A percentile compares a stretch with the other conserved stretches of the same genome.
These are phyloP conservation scores for Stegana nigrithorax DNA, from an alignment of 2,888 invertebrate genomes.

Conservation along the genomic window DNA sequence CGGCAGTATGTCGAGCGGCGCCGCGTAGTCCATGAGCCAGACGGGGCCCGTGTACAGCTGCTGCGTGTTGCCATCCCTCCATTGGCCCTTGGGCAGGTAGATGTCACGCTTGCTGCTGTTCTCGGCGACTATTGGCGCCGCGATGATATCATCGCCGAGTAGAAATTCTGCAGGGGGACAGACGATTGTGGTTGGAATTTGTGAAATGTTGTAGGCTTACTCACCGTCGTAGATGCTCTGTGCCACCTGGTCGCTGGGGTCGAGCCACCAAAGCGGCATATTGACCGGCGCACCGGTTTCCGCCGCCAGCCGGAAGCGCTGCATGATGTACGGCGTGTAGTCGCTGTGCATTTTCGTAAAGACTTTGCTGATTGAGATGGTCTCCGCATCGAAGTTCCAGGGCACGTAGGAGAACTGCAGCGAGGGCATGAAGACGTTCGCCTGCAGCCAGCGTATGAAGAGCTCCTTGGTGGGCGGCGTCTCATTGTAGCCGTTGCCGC, in stretches of 20 bases:
- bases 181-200: too few relatives aligned
- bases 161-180: slow-evolving; percentile 75
- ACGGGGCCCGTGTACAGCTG: slow-evolving; percentile 71
- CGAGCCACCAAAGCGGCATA: slow-evolving; percentile 88
- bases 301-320: slow-evolving; percentile 74
- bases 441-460: slow-evolving; percentile 81
- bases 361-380: slow-evolving; percentile 74
- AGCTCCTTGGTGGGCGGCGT: slow-evolving; percentile 72
- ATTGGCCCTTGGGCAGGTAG: slow-evolving; percentile 80
- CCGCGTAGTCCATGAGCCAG: slow-evolving; percentile 75
- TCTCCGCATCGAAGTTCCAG: slow-evolving; percentile 77
- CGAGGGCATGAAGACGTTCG: slow-evolving; percentile 80
- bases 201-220: too few relatives aligned
- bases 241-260: slow-evolving; percentile 75
- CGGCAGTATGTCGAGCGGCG: slow-evolving; percentile 77
- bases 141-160: slow-evolving; percentile 80
- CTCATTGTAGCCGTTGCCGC: slow-evolving; percentile 73
- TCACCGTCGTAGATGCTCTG: slow-evolving; percentile 73
- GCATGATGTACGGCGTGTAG: slow-evolving; percentile 74
- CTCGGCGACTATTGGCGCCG: slow-evolving; percentile 80
- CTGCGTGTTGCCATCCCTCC: slow-evolving; percentile 75
- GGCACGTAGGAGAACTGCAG: slow-evolving; percentile 83
- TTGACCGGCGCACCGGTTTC: slow-evolving; percentile 78
- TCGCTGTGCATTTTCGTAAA: slow-evolving; percentile 76
- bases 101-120: slow-evolving; percentile 75